A percentile compares a stretch with the other conserved stretches of the same genome.
Conservation (phyloP, 2,797 vertebrate species). For the Agapornis canus region DNA sequence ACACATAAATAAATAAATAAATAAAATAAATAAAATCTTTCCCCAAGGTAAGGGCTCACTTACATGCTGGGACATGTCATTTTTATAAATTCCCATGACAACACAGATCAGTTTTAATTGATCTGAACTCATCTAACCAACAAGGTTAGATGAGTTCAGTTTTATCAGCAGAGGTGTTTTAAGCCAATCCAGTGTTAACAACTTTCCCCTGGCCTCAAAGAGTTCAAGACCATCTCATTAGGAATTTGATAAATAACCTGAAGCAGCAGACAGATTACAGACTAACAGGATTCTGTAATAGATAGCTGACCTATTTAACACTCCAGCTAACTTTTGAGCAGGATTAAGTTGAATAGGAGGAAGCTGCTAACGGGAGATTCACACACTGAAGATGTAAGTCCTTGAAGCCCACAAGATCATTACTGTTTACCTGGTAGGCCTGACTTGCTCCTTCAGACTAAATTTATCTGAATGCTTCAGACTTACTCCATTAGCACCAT, state of each 20-base stretch:
- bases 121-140: neutral
- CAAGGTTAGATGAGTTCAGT: neutral
- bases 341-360: slow-evolving; percentile 5
- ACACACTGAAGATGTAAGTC: neutral
- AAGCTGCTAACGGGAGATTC: neutral
- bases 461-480: slow-evolving; percentile 59
- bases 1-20: too few species aligned
- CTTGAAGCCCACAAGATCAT: slow-evolving; percentile 12
- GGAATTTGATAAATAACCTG: slow-evolving; percentile 22
- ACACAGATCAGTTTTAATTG: neutral
- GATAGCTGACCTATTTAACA: slow-evolving; percentile 20
- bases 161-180: neutral
- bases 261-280: slow-evolving; percentile 14
- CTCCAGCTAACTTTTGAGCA: neutral
- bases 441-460: neutral
- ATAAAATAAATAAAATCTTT: neutral
- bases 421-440: slow-evolving; percentile 19
- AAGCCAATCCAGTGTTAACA: neutral
- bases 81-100: neutral
- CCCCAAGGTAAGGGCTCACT: neutral
- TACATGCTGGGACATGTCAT: neutral
- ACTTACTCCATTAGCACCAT: slow-evolving; percentile 58
- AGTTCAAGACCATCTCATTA: neutral
- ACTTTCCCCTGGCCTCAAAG: neutral
- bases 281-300: neutral